These are phyloP conservation scores for Poeciliopsis infans DNA, from an alignment of 2,797 vertebrate species.

Conservation along the genomic window DNA sequence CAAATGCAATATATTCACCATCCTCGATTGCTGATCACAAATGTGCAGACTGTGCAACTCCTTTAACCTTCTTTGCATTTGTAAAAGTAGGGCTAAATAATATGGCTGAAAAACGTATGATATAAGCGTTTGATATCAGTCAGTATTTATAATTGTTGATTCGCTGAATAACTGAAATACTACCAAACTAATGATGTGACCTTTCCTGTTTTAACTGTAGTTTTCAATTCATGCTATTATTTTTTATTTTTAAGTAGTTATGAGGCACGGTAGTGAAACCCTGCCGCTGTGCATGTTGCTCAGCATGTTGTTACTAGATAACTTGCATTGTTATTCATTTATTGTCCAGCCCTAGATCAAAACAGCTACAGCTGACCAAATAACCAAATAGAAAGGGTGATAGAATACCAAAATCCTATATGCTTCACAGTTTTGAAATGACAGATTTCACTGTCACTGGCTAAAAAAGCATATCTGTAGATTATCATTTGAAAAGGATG, in stretches of 20 bases:
- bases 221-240: not conserved
- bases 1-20: not conserved
- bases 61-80: slow-evolving; percentile 8
- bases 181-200: too few relatives aligned
- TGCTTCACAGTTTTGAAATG: slow-evolving; percentile 27
- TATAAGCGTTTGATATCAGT: too few relatives aligned
- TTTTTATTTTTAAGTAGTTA: too few relatives aligned
- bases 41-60: not conserved
- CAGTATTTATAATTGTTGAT: too few relatives aligned
- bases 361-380: slow-evolving; percentile 7
- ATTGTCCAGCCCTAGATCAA: too few relatives aligned
- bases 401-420: slow-evolving; percentile 34
- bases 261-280: too few relatives aligned
- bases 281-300: too few relatives aligned
- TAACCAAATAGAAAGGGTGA: slow-evolving; percentile 57
- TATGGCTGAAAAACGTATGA: too few relatives aligned
- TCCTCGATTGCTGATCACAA: not conserved
- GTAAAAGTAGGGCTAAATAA: not conserved
- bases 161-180: too few relatives aligned
- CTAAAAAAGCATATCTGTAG: slow-evolving; percentile 29
- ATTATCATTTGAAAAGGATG: slow-evolving; percentile 55
- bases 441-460: slow-evolving; percentile 32
- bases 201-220: too few relatives aligned
- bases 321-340: too few relatives aligned
- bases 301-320: too few relatives aligned